Evolutionary conservation across 92 coral and sea anemone genomes (phyloP), one percentile per base, ranked within the genome.

Genomic region (Porites lobata): DNA sequence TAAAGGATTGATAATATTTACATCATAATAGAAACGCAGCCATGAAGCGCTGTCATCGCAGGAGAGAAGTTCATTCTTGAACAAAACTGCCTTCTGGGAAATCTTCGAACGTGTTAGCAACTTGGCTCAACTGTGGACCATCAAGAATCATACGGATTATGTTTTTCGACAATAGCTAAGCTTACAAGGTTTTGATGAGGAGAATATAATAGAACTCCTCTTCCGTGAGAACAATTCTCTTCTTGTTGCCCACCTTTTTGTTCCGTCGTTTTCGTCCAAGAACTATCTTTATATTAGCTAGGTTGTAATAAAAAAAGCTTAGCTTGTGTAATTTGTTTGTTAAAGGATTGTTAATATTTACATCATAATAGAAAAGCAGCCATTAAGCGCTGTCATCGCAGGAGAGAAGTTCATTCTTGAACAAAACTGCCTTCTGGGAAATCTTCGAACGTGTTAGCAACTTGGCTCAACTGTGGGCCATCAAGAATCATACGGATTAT

Each of bases 161-260:
- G 15, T 58, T 50, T 9, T 68, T 64, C 9, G 89, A 87, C 8
- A 14, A 50, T 6, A 91, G 65, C 84, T 83, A 90, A 15, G 66
- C 54, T 72, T 79, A 73, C 7, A 91, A 19, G 15, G 86, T 84
- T 29, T 79, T 76, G 13, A 92, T 50, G 11, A 92, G 4, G 21
- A 92, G 89, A 12, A 92, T 50, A 59, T 91, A 92, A 32, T 92
- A 88, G 19, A 88, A 88, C 0, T 6, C 59, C 15, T 92, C 90
- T 29, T 83, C 24, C 53, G 78, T 47, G 63, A 58, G 9, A 1
- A 64, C 70, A 6, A 83, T 73, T 83, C 80, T 72, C 26, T 13
- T 84, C 21, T 92, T 83, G 15, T 87, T 78, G 10, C 65, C 67
- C 24, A 26, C 26, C 22, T 72, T 90, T 53, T n/a, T n/a, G 61